Evolutionary conservation across 2,113 vertebrate genomes (phyloP).

Genomic region (Kryptolebias marmoratus): DNA sequence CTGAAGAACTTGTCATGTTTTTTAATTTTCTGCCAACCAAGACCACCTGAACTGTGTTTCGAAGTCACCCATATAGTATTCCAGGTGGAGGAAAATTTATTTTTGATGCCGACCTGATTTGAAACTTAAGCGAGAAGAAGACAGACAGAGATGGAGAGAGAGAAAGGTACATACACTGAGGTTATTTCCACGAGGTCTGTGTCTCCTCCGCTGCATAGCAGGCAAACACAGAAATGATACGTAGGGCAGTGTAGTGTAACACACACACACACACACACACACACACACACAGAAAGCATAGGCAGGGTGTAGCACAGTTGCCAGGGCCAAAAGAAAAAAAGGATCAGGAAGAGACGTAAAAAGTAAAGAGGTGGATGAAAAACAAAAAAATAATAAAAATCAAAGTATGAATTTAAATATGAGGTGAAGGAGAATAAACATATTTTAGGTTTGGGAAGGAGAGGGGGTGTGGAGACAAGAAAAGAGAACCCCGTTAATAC

Average conservation of each 20-base stretch:
- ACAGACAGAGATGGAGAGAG: slow-evolving; percentile 29
- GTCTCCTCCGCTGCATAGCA: slow-evolving; percentile 79
- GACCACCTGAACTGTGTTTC: neutral
- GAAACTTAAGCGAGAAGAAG: neutral
- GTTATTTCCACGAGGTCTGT: slow-evolving; percentile 77
- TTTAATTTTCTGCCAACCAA: neutral
- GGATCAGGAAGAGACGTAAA: neutral
- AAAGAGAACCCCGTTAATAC: slow-evolving; percentile 43
- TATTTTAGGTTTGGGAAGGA: neutral
- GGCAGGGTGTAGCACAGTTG: slow-evolving; percentile 39
- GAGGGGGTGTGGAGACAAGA: slow-evolving; percentile 15
- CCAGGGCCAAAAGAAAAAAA: slow-evolving; percentile 31
- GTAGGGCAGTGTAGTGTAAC: slow-evolving; percentile 61
- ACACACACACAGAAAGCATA: slow-evolving; percentile 42
- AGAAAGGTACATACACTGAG: slow-evolving; percentile 77
- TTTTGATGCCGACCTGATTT: slow-evolving; percentile 36
- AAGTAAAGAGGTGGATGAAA: neutral
- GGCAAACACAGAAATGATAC: slow-evolving; percentile 72
- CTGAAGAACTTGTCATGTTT: neutral
- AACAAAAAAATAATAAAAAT: no score
- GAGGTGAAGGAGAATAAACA: neutral
- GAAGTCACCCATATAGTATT: neutral
- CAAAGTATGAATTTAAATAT: neutral
- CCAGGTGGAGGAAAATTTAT: neutral
- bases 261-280: slow-evolving; percentile 31